These are phyloP conservation scores for Ophion ventricosus DNA, from an alignment of 2,888 invertebrate species.

Conservation along the genomic window DNA sequence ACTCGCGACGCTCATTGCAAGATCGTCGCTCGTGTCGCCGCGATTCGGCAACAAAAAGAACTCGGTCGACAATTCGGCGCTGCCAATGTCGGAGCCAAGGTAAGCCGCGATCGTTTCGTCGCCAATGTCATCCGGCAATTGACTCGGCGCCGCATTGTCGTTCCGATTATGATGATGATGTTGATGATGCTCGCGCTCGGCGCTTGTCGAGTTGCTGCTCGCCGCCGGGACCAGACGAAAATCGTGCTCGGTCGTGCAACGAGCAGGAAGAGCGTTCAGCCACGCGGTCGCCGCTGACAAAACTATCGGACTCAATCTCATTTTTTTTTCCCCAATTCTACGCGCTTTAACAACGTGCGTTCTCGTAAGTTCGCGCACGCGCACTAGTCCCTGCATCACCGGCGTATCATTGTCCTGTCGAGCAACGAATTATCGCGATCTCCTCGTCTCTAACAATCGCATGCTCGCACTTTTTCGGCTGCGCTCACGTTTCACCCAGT, in stretches of 20 bases:
- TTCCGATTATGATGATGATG: conserved; percentile 65
- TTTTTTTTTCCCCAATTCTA: conserved; percentile 58
- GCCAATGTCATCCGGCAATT: conserved; percentile 68
- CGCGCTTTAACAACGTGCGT: not conserved
- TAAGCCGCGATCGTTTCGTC: conserved; percentile 78
- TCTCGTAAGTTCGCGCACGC: not conserved
- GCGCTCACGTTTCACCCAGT: not conserved
- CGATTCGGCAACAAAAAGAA: conserved; percentile 90
- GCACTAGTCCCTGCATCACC: not conserved
- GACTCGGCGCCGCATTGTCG: conserved; percentile 68
- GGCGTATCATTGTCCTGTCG: not conserved
- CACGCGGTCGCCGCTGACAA: conserved; percentile 82
- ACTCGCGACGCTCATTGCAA: conserved; percentile 75
- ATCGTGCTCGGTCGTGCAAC: conserved; percentile 64
- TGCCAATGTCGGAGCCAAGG: conserved; percentile 37
- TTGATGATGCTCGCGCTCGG: conserved; percentile 76
- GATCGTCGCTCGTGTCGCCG: conserved; percentile 74
- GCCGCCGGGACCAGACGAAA: conserved; percentile 6
- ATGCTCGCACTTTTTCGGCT: not conserved
- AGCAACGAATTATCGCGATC: not conserved
- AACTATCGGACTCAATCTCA: conserved; percentile 80
- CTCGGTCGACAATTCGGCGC: conserved; percentile 93
- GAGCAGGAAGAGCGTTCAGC: conserved; percentile 81
- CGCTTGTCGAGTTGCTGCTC: conserved; percentile 63
- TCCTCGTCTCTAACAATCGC: not conserved